Conservation (phyloP, 2,797 vertebrate species). For the Phalloptychus januarius region DNA sequence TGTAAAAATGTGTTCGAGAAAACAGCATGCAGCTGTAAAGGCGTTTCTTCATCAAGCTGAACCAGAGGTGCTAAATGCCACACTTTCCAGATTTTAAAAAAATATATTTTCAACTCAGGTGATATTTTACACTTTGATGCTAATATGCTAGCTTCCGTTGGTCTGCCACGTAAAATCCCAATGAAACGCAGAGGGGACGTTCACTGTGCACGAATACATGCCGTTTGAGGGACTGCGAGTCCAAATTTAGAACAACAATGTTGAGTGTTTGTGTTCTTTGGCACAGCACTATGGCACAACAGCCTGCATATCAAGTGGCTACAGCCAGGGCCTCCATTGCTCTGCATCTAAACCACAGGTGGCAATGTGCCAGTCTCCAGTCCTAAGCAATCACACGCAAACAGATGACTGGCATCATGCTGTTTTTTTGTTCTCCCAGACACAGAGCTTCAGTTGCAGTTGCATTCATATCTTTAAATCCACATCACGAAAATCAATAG, state of each 20-base stretch:
- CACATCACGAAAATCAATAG: not conserved
- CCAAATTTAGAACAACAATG: not conserved
- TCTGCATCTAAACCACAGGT: not conserved
- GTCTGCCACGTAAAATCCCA: not conserved
- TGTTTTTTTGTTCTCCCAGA: not conserved
- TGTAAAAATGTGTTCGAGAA: not conserved
- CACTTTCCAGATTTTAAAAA: not conserved
- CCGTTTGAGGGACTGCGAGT: not conserved
- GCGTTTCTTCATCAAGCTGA: not conserved
- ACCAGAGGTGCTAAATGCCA: not conserved
- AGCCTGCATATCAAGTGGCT: constrained; percentile 1
- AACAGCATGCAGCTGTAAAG: not conserved
- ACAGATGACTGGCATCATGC: not conserved
- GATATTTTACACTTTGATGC: not conserved
- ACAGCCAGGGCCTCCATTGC: not conserved
- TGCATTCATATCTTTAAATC: not conserved
- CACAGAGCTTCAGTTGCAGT: not conserved
- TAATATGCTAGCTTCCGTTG: not conserved
- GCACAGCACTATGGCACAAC: not conserved
- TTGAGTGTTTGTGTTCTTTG: constrained; percentile 3
- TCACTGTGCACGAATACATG: not conserved
- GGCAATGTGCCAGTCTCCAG: not conserved
- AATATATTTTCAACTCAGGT: not conserved
- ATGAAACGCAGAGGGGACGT: not conserved
- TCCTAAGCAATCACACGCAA: not conserved